Conservation (phyloP, 1,140 invertebrate species). For the Uloborus diversus region DNA sequence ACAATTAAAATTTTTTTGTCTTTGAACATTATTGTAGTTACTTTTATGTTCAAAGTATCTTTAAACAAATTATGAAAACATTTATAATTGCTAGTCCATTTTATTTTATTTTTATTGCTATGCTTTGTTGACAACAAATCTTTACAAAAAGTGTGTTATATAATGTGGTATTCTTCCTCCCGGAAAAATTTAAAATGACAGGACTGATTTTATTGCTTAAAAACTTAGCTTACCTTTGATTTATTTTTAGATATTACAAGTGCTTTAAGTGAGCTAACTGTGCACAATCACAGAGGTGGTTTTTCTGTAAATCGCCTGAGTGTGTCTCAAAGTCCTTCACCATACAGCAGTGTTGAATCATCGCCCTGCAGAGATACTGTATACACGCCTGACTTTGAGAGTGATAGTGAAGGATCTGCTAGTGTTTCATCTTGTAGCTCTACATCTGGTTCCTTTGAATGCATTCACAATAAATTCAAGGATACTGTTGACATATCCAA, state of each 20-base stretch:
- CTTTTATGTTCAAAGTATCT: too few relatives aligned
- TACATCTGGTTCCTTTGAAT: slow-evolving; percentile 55
- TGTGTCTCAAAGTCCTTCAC: slow-evolving; percentile 20
- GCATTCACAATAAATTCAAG: slow-evolving; percentile 62
- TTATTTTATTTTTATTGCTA: too few relatives aligned
- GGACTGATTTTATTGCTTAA: too few relatives aligned
- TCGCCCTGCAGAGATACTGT: slow-evolving; percentile 45
- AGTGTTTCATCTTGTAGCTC: slow-evolving; percentile 64
- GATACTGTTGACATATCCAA: slow-evolving; percentile 39
- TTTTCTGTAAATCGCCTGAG: not conserved
- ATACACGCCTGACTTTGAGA: slow-evolving; percentile 63
- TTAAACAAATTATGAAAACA: too few relatives aligned
- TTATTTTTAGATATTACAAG: slow-evolving; percentile 23
- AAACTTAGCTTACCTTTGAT: too few relatives aligned
- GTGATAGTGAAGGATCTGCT: slow-evolving; percentile 59
- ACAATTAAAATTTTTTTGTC: too few relatives aligned
- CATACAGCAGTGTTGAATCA: slow-evolving; percentile 33
- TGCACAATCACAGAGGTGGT: not conserved
- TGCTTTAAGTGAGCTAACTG: slow-evolving; percentile 1
- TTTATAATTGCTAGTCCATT: too few relatives aligned
- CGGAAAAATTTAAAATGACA: too few relatives aligned
- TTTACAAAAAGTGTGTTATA: too few relatives aligned
- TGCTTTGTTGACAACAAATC: too few relatives aligned
- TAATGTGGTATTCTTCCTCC: too few relatives aligned
- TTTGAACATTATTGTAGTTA: too few relatives aligned